Conservation (phyloP, 1,140 invertebrate species). For the Adelges cooleyi region DNA sequence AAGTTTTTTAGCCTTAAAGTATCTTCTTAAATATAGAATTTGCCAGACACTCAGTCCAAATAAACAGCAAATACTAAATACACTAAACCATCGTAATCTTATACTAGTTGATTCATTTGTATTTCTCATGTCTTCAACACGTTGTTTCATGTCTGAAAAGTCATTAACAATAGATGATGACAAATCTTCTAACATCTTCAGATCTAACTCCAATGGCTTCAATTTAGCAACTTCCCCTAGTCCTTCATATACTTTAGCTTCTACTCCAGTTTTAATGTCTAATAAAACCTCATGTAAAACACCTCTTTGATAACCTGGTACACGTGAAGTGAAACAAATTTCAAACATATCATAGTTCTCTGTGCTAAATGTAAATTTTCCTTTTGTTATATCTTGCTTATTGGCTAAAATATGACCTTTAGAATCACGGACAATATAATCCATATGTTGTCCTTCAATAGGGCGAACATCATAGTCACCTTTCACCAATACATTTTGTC, state of each 20-base stretch:
- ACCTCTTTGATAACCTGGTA: conserved; percentile 65
- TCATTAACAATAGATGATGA: conserved; percentile 95
- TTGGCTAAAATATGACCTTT: conserved; percentile 87
- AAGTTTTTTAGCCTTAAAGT: conserved; percentile 98
- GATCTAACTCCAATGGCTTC: conserved; percentile 94
- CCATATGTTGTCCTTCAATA: conserved; percentile 71
- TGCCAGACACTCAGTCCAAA: conserved; percentile 94
- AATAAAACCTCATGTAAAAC: conserved; percentile 76
- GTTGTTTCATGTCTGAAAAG: conserved; percentile 90
- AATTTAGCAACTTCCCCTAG: conserved; percentile 94
- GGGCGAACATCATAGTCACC: conserved; percentile 91
- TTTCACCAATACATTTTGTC: conserved; percentile 88
- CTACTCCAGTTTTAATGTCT: conserved; percentile 83
- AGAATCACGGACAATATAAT: conserved; percentile 87
- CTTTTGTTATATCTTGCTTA: conserved; percentile 79
- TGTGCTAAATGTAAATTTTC: conserved; percentile 94
- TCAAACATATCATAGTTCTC: conserved; percentile 96
- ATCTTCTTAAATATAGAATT: conserved; percentile 89
- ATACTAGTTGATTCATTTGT: conserved; percentile 98
- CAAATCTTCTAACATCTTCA: conserved; percentile 90
- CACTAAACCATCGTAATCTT: conserved; percentile 92
- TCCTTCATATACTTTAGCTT: conserved; percentile 95
- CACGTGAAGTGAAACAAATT: conserved; percentile 86
- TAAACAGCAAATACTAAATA: conserved; percentile 94
- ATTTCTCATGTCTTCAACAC: conserved; percentile 97